Percentiles rank a stretch among this genome's conserved stretches.
Conservation (phyloP, 2,113 vertebrate species). For the Arothron firmamentum region DNA sequence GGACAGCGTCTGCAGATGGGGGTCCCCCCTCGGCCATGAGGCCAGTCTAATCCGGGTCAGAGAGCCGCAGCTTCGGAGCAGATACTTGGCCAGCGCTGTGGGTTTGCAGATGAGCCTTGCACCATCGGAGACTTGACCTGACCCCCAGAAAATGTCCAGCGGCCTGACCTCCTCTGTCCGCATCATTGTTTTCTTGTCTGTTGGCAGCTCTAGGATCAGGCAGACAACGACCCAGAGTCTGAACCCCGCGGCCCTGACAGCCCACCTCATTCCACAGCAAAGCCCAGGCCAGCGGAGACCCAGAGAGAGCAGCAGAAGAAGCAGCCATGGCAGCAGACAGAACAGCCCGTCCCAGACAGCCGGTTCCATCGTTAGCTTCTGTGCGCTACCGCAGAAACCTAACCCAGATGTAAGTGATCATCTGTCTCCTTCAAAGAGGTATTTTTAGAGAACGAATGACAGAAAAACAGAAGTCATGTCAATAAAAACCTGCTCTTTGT, state of each 20-base stretch:
- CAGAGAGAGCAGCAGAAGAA: conserved; percentile 42
- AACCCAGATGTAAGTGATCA: neutral
- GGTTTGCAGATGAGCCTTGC: conserved; percentile 74
- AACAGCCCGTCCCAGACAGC: conserved; percentile 40
- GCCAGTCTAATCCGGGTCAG: conserved; percentile 47
- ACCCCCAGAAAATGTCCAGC: neutral
- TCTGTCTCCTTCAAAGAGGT: neutral
- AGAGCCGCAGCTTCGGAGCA: conserved; percentile 65
- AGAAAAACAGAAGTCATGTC: neutral
- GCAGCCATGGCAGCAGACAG: conserved; percentile 48
- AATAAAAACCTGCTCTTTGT: neutral
- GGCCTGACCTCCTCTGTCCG: neutral
- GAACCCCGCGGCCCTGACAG: conserved; percentile 21
- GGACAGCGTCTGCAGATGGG: conserved; percentile 77
- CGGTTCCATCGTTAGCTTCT: conserved; percentile 25
- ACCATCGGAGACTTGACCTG: conserved; percentile 14
- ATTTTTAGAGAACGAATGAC: neutral
- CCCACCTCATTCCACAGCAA: neutral
- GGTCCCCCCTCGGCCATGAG: conserved; percentile 59
- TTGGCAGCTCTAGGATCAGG: conserved; percentile 49
- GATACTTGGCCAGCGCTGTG: conserved; percentile 74
- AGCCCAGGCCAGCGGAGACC: conserved; percentile 20
- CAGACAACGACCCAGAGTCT: conserved; percentile 48
- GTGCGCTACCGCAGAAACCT: neutral
- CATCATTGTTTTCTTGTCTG: neutral